A percentile compares a stretch with the other conserved stretches of the same genome.
Conservation (phyloP, 2,888 invertebrate genomes). For the Cephus pygmeus region DNA sequence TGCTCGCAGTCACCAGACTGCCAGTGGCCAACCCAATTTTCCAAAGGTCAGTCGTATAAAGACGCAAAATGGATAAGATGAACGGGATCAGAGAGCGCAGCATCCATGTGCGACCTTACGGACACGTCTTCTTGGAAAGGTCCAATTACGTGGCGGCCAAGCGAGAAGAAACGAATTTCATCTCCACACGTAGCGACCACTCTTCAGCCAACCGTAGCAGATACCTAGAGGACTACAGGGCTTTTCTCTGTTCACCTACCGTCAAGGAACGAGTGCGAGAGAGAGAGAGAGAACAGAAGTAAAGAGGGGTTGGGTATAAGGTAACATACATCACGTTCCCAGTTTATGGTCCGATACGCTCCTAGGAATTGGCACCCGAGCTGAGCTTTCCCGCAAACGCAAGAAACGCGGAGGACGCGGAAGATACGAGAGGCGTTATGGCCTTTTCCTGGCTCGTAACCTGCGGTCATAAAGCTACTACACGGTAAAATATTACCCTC, state of each 20-base stretch:
- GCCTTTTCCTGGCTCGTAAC: constrained; percentile 64
- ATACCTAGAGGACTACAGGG: constrained; percentile 4
- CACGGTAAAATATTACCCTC: constrained; percentile 60
- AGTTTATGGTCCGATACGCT: constrained; percentile 61
- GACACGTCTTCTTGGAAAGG: constrained; percentile 3
- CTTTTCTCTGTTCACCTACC: neutral
- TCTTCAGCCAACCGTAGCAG: constrained; percentile 17
- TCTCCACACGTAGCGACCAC: constrained; percentile 20
- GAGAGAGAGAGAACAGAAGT: constrained; percentile 12
- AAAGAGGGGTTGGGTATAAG: constrained; percentile 31
- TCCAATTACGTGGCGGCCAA: constrained; percentile 18
- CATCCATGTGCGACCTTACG: constrained; percentile 2
- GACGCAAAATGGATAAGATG: neutral
- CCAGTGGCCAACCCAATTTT: neutral
- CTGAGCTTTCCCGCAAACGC: constrained; percentile 53
- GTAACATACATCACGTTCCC: constrained; percentile 51
- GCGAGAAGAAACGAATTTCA: constrained; percentile 24
- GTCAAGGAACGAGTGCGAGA: neutral
- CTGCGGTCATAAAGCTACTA: constrained; percentile 64
- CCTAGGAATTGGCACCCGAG: constrained; percentile 58
- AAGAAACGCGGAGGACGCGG: constrained; percentile 40
- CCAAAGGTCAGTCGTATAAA: neutral
- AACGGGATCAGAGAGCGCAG: neutral
- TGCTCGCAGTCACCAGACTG: neutral
- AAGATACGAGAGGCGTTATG: constrained; percentile 59